Evolutionary conservation across 1,140 invertebrate genomes (phyloP), one percentile per base, ranked within the genome.

Genomic region (Diachasmimorpha longicaudata): DNA sequence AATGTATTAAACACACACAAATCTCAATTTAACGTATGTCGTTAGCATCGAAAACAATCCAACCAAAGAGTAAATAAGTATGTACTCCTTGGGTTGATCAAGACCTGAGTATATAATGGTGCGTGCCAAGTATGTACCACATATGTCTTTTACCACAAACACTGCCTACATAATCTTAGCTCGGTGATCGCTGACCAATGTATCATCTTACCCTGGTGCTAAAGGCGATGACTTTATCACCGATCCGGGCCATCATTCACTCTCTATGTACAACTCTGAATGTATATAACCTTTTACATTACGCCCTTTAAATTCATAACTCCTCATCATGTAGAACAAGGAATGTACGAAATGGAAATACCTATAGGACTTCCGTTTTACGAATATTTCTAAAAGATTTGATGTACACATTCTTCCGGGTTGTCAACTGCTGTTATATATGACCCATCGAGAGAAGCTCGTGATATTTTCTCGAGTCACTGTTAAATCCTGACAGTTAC

Each of bases 171-270:
- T 81, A 88, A 88, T 88, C 86, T 88, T 79, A 79, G 52, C 76
- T 78, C 81, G 79, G 77, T 83, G 66, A 89, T 88, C 87, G 81
- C 83, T 81, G 84, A 79, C 81, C 88, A 85, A 88, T 89, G 88
- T 89, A 89, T 89, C 87, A 89, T 89, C 87, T 88, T 89, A 89
- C 86, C 79, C 14, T 77, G 84, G 83, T 84, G 84, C 85, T 85
- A 84, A 85, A 88, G 85, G 87, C 88, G 88, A 89, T 86, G 88
- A 89, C 87, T 89, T 89, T 89, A 89, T 89, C 88, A 84, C 84
- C 86, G 85, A 88, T 89, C 88, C 87, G 81, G 82, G 85, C 83
- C 88, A 89, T 89, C 87, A 87, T 88, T 89, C 87, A 89, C 85
- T 79, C 69, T 44, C 36, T 77, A 66, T 67, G 37, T 76, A 23